Evolutionary conservation across 2,113 vertebrate genomes (phyloP).

Genomic region (Phrynosoma blainvillii): DNA sequence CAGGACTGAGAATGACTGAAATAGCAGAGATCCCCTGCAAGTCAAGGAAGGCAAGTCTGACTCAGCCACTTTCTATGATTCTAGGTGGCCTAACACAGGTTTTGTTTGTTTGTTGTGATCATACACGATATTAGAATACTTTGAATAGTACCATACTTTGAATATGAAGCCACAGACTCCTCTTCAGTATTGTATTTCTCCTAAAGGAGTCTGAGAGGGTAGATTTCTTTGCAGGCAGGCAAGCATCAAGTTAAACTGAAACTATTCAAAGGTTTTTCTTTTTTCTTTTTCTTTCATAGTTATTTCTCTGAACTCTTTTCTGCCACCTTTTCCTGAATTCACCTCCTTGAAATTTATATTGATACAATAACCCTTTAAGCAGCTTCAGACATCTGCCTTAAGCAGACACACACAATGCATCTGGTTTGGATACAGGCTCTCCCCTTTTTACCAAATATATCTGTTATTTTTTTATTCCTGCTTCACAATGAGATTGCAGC

Average conservation of each 20-base stretch:
- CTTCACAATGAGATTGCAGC: slow-evolving; percentile 1
- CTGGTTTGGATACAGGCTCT: slow-evolving; percentile 2
- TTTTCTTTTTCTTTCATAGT: background rate
- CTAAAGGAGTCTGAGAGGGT: background rate
- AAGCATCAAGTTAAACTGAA: background rate
- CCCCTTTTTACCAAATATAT: background rate
- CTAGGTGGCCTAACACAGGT: background rate
- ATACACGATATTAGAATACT: background rate
- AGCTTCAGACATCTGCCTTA: slow-evolving; percentile 7
- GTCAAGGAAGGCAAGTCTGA: background rate
- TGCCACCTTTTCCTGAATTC: background rate
- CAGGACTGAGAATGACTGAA: background rate
- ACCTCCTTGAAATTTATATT: background rate
- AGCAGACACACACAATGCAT: slow-evolving; percentile 10
- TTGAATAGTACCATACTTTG: background rate
- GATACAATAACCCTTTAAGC: background rate
- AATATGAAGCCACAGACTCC: background rate
- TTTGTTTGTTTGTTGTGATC: background rate
- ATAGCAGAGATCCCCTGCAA: background rate
- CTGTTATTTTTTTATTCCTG: background rate
- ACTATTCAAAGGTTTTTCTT: background rate
- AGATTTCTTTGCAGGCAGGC: background rate
- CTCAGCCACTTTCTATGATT: background rate
- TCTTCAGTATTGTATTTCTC: background rate
- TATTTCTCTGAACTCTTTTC: background rate